Conservation (phyloP, 1,140 invertebrate species). For the Harlomillsia oculata region DNA sequence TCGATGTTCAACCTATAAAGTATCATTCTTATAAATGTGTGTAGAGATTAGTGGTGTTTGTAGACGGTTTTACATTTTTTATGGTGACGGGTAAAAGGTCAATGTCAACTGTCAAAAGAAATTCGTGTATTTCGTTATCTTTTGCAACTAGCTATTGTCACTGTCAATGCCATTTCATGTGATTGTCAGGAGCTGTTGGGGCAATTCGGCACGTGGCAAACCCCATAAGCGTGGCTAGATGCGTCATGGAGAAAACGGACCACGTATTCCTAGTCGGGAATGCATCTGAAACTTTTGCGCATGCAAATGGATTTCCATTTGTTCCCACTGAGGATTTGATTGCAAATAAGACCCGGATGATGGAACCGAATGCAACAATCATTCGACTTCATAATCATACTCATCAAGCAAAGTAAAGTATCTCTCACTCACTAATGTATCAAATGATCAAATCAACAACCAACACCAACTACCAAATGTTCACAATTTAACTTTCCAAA, state of each 20-base stretch:
- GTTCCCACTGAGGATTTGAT: constrained; percentile 40
- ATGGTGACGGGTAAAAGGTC: too few relatives aligned
- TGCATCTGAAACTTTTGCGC: constrained; percentile 62
- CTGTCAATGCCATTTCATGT: neutral
- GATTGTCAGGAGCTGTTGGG: constrained; percentile 45
- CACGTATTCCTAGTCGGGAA: constrained; percentile 60
- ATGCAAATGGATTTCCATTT: constrained; percentile 39
- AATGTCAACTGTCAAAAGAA: too few relatives aligned
- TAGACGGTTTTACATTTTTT: too few relatives aligned
- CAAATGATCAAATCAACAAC: constrained; percentile 15
- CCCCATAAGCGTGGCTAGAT: constrained; percentile 59
- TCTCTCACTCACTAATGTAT: constrained; percentile 35
- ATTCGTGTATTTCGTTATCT: too few relatives aligned
- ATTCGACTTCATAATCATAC: too few relatives aligned
- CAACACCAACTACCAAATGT: constrained; percentile 20
- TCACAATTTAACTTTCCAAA: too few relatives aligned
- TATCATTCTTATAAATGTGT: too few relatives aligned
- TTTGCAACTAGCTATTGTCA: too few relatives aligned
- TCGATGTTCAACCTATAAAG: too few relatives aligned
- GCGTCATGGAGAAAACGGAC: constrained; percentile 63
- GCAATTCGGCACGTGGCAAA: constrained; percentile 57
- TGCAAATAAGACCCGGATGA: too few relatives aligned
- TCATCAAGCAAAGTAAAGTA: constrained; percentile 38
- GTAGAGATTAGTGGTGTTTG: too few relatives aligned
- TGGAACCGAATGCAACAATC: too few relatives aligned